Evolutionary conservation across 2,113 vertebrate species (phyloP).

Genomic region (Ictidomys tridecemlineatus): DNA sequence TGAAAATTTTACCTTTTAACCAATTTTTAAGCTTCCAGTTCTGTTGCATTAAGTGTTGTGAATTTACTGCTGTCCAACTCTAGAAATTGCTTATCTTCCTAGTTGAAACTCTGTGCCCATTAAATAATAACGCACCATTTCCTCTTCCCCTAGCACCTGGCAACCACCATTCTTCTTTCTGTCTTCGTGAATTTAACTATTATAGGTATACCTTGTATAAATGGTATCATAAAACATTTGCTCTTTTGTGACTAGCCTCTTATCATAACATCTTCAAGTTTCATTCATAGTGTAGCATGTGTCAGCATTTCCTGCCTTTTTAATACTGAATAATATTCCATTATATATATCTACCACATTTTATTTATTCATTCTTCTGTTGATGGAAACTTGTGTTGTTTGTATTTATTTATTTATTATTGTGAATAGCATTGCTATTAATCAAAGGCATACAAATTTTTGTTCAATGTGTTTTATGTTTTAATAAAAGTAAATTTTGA

Average conservation of each 20-base stretch:
- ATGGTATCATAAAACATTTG: too few relatives aligned
- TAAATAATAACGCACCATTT: neutral
- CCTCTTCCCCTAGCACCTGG: neutral
- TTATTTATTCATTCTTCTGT: neutral
- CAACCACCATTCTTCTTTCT: neutral
- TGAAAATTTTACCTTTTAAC: neutral
- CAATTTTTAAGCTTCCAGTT: neutral
- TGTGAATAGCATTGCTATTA: neutral
- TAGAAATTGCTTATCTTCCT: neutral
- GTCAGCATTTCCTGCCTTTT: too few relatives aligned
- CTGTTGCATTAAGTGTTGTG: neutral
- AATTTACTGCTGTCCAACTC: neutral
- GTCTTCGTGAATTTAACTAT: neutral
- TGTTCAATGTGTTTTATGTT: neutral
- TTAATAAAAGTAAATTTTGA: neutral
- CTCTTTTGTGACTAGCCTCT: too few relatives aligned
- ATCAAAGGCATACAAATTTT: neutral
- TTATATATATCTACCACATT: neutral
- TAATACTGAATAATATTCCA: neutral
- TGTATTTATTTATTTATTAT: neutral
- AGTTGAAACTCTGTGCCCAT: neutral
- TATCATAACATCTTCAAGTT: too few relatives aligned
- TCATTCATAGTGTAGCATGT: too few relatives aligned
- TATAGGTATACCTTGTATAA: too few relatives aligned
- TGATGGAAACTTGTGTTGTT: neutral